These are phyloP conservation scores for Sialis fuliginosa DNA, from an alignment of 2,888 invertebrate species.

Conservation along the genomic window DNA sequence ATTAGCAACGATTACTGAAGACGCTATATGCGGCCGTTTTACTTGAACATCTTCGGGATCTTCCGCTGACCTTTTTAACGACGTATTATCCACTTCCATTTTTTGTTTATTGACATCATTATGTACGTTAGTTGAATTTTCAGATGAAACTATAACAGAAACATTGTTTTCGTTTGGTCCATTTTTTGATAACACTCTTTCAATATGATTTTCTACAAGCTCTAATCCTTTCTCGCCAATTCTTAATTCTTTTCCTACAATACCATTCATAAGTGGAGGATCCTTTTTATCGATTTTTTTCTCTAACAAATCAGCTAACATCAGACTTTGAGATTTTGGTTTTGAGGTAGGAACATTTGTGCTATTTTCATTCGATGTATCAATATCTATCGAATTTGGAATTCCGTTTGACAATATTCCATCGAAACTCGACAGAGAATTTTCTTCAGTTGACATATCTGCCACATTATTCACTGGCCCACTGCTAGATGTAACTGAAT, in stretches of 20 bases:
- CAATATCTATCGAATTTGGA: slow-evolving; percentile 29
- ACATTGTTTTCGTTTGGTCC: slow-evolving; percentile 15
- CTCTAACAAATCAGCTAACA: slow-evolving; percentile 70
- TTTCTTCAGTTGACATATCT: slow-evolving; percentile 29
- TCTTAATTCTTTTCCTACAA: slow-evolving; percentile 33
- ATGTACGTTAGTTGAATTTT: slow-evolving; percentile 10
- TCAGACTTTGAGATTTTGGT: slow-evolving; percentile 40
- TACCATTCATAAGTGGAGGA: slow-evolving; percentile 36
- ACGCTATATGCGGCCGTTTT: slow-evolving; percentile 20
- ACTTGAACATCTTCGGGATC: slow-evolving; percentile 25
- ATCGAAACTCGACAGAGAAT: slow-evolving; percentile 43
- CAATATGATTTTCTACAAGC: slow-evolving; percentile 39
- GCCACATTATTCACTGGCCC: slow-evolving; percentile 29
- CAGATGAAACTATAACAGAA: slow-evolving; percentile 8
- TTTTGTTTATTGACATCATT: slow-evolving; percentile 16
- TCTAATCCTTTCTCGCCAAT: slow-evolving; percentile 40
- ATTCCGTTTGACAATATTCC: slow-evolving; percentile 39
- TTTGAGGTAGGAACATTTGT: slow-evolving; percentile 26
- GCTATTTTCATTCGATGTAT: slow-evolving; percentile 32
- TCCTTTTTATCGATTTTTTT: slow-evolving; percentile 46
- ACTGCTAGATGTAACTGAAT: slow-evolving; percentile 38
- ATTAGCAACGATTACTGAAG: slow-evolving; percentile 16
- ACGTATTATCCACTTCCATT: slow-evolving; percentile 20
- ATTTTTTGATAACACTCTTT: slow-evolving; percentile 26
- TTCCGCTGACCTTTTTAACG: slow-evolving; percentile 19